phyloP scores from a whole-genome alignment of 2,888 invertebrate genomes.

The Macropis europaea region DNA sequence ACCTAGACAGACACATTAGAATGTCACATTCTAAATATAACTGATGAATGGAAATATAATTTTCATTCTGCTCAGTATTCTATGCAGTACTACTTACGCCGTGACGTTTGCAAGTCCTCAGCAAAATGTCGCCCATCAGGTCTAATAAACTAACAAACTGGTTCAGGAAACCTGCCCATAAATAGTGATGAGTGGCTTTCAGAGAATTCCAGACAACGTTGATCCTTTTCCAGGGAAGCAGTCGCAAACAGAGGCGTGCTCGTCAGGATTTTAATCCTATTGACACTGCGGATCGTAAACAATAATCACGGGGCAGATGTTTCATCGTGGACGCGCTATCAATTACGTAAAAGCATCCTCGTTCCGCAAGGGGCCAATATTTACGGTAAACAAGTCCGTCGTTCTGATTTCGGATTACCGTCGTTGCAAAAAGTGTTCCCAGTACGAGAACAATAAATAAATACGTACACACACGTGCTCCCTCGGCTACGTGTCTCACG shows the following conservation, averaged over 20 bases:
- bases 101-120: too few relatives aligned
- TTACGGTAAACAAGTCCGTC: constrained; percentile 34
- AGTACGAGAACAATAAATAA: constrained; percentile 53
- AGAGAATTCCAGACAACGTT: too few relatives aligned
- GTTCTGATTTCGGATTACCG: constrained; percentile 49
- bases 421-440: constrained; percentile 41
- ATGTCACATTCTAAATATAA: too few relatives aligned
- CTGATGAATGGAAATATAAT: too few relatives aligned
- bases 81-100: too few relatives aligned
- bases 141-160: too few relatives aligned
- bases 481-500: neutral
- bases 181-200: too few relatives aligned
- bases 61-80: too few relatives aligned
- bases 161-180: too few relatives aligned
- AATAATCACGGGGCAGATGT: constrained; percentile 39
- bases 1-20: too few relatives aligned
- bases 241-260: neutral
- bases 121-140: too few relatives aligned
- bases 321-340: constrained; percentile 25
- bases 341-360: constrained; percentile 39
- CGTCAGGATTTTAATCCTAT: neutral
- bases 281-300: neutral
- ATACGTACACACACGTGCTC: constrained; percentile 34
- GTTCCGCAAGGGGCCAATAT: constrained; percentile 37
- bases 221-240: too few relatives aligned